Conservation (phyloP, 2,797 vertebrate genomes). For the Dendrocincla tyrannina region DNA sequence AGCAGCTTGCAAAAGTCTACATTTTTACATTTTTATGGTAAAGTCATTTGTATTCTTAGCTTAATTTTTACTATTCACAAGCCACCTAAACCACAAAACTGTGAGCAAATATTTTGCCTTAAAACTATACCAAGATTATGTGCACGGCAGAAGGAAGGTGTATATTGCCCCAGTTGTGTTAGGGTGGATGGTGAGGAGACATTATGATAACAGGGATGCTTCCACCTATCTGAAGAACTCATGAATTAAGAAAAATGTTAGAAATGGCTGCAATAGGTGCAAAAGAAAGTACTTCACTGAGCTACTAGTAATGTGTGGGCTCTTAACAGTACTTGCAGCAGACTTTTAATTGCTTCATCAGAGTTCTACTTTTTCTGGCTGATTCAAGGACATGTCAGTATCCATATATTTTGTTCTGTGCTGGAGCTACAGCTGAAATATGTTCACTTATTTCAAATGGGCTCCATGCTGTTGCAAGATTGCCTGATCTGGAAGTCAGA, state of each 20-base stretch:
- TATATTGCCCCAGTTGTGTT: neutral
- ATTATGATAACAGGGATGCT: neutral
- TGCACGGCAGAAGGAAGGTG: neutral
- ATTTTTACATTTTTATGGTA: neutral
- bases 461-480: neutral
- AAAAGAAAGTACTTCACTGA: neutral
- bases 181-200: neutral
- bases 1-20: neutral
- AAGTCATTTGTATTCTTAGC: neutral
- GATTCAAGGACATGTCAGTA: neutral
- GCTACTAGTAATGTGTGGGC: neutral
- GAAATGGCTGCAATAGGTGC: neutral
- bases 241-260: neutral
- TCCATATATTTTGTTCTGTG: neutral
- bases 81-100: neutral
- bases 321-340: neutral
- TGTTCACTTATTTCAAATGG: neutral
- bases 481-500: neutral
- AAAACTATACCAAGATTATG: neutral
- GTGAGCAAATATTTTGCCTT: neutral
- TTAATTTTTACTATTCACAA: neutral
- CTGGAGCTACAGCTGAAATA: neutral
- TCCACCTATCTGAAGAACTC: neutral
- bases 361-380: neutral
- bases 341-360: neutral